Evolutionary conservation across 2,888 invertebrate species (phyloP).

Genomic region (Dione vanillae): DNA sequence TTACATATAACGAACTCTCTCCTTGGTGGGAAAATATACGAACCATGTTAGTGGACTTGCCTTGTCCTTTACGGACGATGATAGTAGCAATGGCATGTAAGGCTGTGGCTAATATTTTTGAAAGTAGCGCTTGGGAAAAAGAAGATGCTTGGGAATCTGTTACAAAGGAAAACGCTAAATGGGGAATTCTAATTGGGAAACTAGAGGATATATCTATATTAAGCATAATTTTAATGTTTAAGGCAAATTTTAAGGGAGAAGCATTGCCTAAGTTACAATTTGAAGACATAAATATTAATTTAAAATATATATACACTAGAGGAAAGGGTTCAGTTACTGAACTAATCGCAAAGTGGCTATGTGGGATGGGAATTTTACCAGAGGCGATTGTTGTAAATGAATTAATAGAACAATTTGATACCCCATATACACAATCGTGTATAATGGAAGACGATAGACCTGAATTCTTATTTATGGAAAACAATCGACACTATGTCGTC

Average conservation of each 20-base stretch:
- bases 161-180: constrained; percentile 93
- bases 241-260: constrained; percentile 68
- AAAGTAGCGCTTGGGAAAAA: constrained; percentile 70
- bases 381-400: constrained; percentile 84
- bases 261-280: constrained; percentile 82
- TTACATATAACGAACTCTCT: constrained; percentile 88
- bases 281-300: constrained; percentile 85
- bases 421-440: constrained; percentile 50
- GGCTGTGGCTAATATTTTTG: constrained; percentile 86
- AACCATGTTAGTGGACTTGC: constrained; percentile 88
- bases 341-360: constrained; percentile 94
- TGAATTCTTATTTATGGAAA: constrained; percentile 65
- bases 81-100: constrained; percentile 93
- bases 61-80: constrained; percentile 90
- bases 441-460: constrained; percentile 58
- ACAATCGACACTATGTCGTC: constrained; percentile 65
- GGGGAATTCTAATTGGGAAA: constrained; percentile 94
- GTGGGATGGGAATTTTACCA: constrained; percentile 89
- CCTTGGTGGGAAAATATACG: constrained; percentile 93
- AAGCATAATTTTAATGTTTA: constrained; percentile 86
- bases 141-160: constrained; percentile 91
- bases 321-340: constrained; percentile 94
- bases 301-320: constrained; percentile 86
- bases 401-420: constrained; percentile 58
- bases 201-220: constrained; percentile 94